phyloP scores from a whole-genome alignment of 2,113 vertebrate species.

The Mungos mungo region DNA sequence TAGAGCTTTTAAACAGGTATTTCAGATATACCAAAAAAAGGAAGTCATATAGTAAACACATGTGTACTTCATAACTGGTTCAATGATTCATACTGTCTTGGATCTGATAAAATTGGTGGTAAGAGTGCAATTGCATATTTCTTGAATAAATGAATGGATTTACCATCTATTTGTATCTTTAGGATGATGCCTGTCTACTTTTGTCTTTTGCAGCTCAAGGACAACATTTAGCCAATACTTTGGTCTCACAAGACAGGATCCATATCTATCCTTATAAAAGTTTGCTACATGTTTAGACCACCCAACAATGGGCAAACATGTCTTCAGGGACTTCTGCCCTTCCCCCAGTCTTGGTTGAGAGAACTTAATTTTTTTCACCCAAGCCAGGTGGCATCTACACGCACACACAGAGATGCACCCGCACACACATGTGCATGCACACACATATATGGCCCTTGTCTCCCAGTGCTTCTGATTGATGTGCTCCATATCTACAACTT shows the following conservation, averaged over 20 bases:
- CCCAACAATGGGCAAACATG: not conserved
- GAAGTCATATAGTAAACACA: not conserved
- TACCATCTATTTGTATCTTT: not conserved
- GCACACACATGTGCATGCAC: not conserved
- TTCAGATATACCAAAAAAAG: not conserved
- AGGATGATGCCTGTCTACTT: not conserved
- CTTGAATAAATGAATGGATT: not conserved
- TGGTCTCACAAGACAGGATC: not conserved
- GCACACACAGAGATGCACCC: not conserved
- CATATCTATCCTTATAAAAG: not conserved
- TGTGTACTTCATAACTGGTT: not conserved
- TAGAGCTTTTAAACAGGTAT: not conserved
- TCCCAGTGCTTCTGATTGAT: not conserved
- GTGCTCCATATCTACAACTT: not conserved
- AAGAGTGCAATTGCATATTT: not conserved
- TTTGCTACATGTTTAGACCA: not conserved
- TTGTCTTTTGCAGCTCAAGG: not conserved
- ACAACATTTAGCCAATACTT: not conserved
- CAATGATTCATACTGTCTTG: not conserved
- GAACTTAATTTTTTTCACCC: not conserved
- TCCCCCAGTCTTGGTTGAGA: not conserved
- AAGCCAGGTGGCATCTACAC: not conserved
- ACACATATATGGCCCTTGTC: rapidly evolving
- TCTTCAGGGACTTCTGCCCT: not conserved
- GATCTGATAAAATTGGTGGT: not conserved